A percentile compares a stretch with the other conserved stretches of the same genome.
Conservation (phyloP, 2,797 vertebrate genomes). For the Darevskia nairensis region DNA sequence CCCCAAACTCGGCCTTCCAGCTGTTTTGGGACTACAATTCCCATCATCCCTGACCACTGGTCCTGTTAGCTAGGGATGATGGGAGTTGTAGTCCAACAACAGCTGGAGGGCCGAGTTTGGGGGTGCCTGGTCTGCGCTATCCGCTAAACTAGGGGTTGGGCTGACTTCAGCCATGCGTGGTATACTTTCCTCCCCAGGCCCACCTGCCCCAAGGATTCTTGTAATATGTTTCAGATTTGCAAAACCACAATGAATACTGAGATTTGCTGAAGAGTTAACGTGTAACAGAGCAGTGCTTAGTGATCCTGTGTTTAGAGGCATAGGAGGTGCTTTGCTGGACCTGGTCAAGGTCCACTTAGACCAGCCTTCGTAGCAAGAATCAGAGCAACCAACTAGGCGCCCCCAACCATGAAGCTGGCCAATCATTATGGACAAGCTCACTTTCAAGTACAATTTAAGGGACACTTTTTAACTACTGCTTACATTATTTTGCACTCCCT, state of each 20-base stretch:
- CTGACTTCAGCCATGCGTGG: background rate
- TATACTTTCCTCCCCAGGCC: background rate
- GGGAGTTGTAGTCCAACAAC: too few species aligned
- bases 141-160: background rate
- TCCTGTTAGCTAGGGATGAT: too few species aligned
- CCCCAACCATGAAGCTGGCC: background rate
- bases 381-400: background rate
- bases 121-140: background rate
- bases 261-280: background rate
- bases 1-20: too few species aligned
- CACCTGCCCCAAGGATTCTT: background rate
- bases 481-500: too few species aligned
- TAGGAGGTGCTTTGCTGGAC: background rate
- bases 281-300: background rate
- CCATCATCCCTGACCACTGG: too few species aligned
- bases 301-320: background rate
- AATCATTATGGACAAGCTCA: background rate
- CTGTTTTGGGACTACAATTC: too few species aligned
- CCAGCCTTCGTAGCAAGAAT: background rate
- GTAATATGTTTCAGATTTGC: background rate
- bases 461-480: background rate
- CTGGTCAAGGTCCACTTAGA: background rate
- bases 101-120: too few species aligned
- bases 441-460: background rate
- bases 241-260: background rate